Percentiles rank a stretch among this genome's conserved stretches.
Evolutionary conservation across 1,140 invertebrate species (phyloP).

Genomic region (Drosophila rufa): DNA sequence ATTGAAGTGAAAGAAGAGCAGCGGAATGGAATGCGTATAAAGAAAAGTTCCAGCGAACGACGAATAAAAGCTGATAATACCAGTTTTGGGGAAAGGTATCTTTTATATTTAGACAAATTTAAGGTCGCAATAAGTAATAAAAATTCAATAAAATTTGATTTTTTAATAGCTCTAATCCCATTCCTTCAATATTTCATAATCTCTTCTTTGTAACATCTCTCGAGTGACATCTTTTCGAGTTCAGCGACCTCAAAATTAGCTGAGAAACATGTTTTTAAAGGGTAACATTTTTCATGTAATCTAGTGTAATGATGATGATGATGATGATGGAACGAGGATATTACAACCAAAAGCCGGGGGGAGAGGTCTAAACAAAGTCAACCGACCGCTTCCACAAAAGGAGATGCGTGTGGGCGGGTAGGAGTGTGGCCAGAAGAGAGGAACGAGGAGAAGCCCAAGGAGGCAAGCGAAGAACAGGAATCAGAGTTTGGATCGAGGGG

Average conservation of each 20-base stretch:
- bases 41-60: slow-evolving; percentile 4
- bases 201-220: neutral
- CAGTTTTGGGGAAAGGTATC: neutral
- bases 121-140: neutral
- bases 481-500: slow-evolving; percentile 5
- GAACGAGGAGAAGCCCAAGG: slow-evolving; percentile 1
- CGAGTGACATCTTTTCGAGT: slow-evolving; percentile 13
- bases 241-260: slow-evolving; percentile 10
- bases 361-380: slow-evolving; percentile 37
- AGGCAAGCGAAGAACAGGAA: slow-evolving; percentile 35
- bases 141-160: no score
- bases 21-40: slow-evolving; percentile 16
- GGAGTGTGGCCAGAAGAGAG: slow-evolving; percentile 29
- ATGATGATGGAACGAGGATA: slow-evolving; percentile 30
- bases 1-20: slow-evolving; percentile 23
- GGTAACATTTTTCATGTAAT: slow-evolving; percentile 16
- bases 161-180: no score
- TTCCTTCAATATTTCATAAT: neutral
- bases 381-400: slow-evolving; percentile 46
- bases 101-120: neutral
- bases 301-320: slow-evolving; percentile 30
- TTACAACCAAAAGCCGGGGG: neutral
- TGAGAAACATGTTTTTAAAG: slow-evolving; percentile 22
- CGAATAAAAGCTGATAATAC: slow-evolving; percentile 25
- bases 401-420: slow-evolving; percentile 71